These are phyloP conservation scores for Schizotus pectinicornis DNA, from an alignment of 2,888 invertebrate species.

Conservation along the genomic window DNA sequence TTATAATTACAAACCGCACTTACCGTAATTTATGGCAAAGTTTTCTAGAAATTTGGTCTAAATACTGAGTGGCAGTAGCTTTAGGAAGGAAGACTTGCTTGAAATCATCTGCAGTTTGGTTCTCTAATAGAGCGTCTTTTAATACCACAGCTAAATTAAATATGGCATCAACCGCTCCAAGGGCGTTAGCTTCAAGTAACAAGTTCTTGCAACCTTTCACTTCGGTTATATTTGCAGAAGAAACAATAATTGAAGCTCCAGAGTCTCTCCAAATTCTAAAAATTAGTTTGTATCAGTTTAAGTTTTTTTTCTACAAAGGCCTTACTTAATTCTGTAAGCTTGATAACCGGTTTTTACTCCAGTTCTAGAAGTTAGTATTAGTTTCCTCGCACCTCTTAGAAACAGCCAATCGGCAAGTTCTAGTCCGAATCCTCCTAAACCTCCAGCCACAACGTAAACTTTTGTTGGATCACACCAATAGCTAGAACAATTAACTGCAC, in stretches of 20 bases:
- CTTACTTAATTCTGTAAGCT: slow-evolving; percentile 39
- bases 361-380: slow-evolving; percentile 74
- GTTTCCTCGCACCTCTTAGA: slow-evolving; percentile 76
- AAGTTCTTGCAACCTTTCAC: slow-evolving; percentile 73
- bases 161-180: slow-evolving; percentile 80
- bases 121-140: slow-evolving; percentile 76
- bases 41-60: slow-evolving; percentile 65
- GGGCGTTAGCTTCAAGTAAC: slow-evolving; percentile 65
- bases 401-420: slow-evolving; percentile 89
- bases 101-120: slow-evolving; percentile 75
- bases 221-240: slow-evolving; percentile 74
- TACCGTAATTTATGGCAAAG: slow-evolving; percentile 47
- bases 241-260: slow-evolving; percentile 72
- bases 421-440: slow-evolving; percentile 91
- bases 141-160: slow-evolving; percentile 89
- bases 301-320: neutral
- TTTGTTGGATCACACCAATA: slow-evolving; percentile 15
- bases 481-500: too few relatives aligned
- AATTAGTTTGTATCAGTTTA: neutral
- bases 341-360: slow-evolving; percentile 31
- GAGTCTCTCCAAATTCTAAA: slow-evolving; percentile 72
- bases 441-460: slow-evolving; percentile 73
- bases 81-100: slow-evolving; percentile 76
- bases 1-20: too few relatives aligned
- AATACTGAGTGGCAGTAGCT: slow-evolving; percentile 77